Conservation (phyloP, 2,888 invertebrate species). For the Baronia brevicornis region DNA sequence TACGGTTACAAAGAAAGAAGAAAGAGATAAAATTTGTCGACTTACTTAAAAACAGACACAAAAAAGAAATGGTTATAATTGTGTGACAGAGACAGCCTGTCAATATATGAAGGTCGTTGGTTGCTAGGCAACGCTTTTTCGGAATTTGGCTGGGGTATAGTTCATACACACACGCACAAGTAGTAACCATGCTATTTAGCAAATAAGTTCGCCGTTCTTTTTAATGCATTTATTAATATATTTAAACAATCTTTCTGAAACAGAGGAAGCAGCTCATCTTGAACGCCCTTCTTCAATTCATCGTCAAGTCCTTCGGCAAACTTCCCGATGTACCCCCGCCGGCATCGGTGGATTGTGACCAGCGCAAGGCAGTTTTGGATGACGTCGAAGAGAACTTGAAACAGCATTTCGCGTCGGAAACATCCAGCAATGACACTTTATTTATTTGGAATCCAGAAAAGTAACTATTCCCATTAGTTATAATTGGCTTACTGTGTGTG, state of each 20-base stretch:
- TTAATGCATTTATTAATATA: neutral
- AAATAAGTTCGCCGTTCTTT: no score
- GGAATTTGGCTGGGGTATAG: no score
- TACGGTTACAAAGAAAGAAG: no score
- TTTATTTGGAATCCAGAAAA: slow-evolving; percentile 55
- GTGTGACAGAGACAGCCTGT: no score
- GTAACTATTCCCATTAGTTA: slow-evolving; percentile 24
- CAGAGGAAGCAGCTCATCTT: slow-evolving; percentile 41
- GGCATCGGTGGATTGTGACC: slow-evolving; percentile 37
- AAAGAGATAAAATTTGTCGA: no score
- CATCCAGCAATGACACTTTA: slow-evolving; percentile 42
- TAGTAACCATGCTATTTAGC: no score
- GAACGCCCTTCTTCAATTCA: slow-evolving; percentile 36
- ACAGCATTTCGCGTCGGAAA: slow-evolving; percentile 42
- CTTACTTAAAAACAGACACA: no score
- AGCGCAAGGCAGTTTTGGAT: slow-evolving; percentile 29
- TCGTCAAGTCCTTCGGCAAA: slow-evolving; percentile 38
- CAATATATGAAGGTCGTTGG: no score
- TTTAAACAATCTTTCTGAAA: neutral
- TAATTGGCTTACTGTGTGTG: no score
- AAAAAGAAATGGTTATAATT: no score
- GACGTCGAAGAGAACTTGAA: slow-evolving; percentile 35
- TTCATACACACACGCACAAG: no score
- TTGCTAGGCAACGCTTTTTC: no score
- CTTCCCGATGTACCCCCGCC: slow-evolving; percentile 25